These are phyloP conservation scores for Picathartes gymnocephalus DNA, from an alignment of 2,113 vertebrate species.

Conservation along the genomic window DNA sequence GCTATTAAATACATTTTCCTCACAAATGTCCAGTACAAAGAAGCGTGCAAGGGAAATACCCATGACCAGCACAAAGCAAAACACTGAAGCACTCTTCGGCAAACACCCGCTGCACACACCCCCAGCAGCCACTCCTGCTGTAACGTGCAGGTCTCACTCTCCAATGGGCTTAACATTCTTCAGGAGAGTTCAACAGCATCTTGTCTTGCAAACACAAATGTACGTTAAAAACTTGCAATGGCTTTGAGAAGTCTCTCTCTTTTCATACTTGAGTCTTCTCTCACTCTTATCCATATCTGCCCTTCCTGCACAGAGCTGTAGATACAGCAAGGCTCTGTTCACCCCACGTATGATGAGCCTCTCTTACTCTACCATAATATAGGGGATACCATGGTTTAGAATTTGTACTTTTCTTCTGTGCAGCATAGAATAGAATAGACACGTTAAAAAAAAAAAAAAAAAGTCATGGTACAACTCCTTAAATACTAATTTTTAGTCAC, in stretches of 20 bases:
- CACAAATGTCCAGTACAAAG: neutral
- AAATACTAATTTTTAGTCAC: neutral
- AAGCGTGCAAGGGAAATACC: neutral
- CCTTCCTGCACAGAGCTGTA: neutral
- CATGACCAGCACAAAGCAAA: neutral
- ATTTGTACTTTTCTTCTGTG: neutral
- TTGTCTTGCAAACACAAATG: neutral
- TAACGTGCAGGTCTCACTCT: neutral
- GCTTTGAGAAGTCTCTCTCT: neutral
- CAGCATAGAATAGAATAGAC: rapidly evolving
- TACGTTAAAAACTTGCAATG: neutral
- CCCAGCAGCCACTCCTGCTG: neutral
- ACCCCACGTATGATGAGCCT: neutral
- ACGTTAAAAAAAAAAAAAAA: neutral
- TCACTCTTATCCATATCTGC: neutral
- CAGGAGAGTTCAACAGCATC: neutral
- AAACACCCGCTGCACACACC: neutral
- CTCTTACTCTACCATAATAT: neutral
- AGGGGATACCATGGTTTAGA: neutral
- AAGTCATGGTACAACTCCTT: neutral
- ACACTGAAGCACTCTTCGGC: neutral
- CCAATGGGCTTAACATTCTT: neutral
- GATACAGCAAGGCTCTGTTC: neutral
- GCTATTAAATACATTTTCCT: neutral
- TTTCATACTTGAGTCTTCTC: neutral